phyloP scores from a whole-genome alignment of 1,140 invertebrate species.

The Danaus plexippus region DNA sequence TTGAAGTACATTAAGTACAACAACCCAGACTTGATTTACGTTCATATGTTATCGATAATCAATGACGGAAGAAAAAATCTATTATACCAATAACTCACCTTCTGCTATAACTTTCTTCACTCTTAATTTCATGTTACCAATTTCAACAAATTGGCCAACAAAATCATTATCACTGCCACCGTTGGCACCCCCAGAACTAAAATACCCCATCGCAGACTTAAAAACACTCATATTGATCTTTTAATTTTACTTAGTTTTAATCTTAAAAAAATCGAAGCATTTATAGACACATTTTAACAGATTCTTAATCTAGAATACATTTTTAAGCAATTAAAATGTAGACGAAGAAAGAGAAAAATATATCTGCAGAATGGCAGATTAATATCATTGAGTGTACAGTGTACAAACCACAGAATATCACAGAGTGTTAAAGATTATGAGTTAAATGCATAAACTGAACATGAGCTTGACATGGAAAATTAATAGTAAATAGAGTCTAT shows the following conservation, averaged over 20 bases:
- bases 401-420: no score
- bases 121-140: constrained; percentile 89
- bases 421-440: no score
- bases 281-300: constrained; percentile 18
- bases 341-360: constrained; percentile 14
- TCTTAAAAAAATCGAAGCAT: constrained; percentile 13
- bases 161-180: constrained; percentile 85
- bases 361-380: constrained; percentile 20
- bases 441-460: no score
- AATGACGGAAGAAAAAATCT: constrained; percentile 4
- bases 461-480: no score
- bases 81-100: constrained; percentile 75
- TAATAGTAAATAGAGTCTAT: no score
- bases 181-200: constrained; percentile 75
- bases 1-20: constrained; percentile 12
- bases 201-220: constrained; percentile 89
- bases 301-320: constrained; percentile 13
- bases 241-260: constrained; percentile 21
- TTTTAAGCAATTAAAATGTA: constrained; percentile 5
- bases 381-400: constrained; percentile 11
- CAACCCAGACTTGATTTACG: constrained; percentile 16
- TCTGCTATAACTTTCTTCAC: constrained; percentile 94
- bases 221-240: constrained; percentile 84
- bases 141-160: constrained; percentile 91
- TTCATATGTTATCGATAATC: constrained; percentile 8